Base-by-base conservation (phyloP, 2,888 invertebrate genomes). In the Melolontha melolontha region DNA sequence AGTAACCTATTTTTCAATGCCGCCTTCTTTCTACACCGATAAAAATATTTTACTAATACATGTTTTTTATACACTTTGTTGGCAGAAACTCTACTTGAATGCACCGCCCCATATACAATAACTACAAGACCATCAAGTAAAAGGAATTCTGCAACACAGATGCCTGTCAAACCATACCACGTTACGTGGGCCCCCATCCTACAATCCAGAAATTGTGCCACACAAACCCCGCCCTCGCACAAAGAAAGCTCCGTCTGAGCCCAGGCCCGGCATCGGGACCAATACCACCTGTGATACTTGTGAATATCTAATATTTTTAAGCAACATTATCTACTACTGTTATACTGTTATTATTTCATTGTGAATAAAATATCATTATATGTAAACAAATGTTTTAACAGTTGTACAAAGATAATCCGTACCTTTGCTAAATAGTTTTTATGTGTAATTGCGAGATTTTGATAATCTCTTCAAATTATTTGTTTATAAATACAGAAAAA, bases 201-300 rank as follows among this genome's bases (percentile, higher is more conserved):
- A 59, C 83, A 83, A 75, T 83, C 83, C 66, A 78, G 82, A 64
- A 83, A 84, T 75, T 83, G 82, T 76, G 80, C 82, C 73, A 83
- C 82, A 29, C 83, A 83, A 76, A 83, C 83, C 47, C 81, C 82
- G 65, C 81, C 81, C 63, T 81, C 80, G 74, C 83, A 84, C 79
- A 84, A 83, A 78, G 84, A 83, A 76, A 84, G 84, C 76, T 84
- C 84, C 75, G 84, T 84, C 79, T 84, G 81, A 72, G 70, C 71
- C 70, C 72, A 67, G 66, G 69, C 66, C 66, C 66, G 59, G 50
- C 62, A 66, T 77, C 81, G 81, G 82, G 82, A 83, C 83, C 83
- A 83, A 83, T 82, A 80, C 81, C 83, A 83, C 83, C 82, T 83
- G 83, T 83, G 83, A 83, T 83, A 83, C 79, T 82, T 83, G 83